A percentile compares a stretch with the other conserved stretches of the same genome.
phyloP scores from a whole-genome alignment of 2,113 vertebrate genomes.

The Numida meleagris region DNA sequence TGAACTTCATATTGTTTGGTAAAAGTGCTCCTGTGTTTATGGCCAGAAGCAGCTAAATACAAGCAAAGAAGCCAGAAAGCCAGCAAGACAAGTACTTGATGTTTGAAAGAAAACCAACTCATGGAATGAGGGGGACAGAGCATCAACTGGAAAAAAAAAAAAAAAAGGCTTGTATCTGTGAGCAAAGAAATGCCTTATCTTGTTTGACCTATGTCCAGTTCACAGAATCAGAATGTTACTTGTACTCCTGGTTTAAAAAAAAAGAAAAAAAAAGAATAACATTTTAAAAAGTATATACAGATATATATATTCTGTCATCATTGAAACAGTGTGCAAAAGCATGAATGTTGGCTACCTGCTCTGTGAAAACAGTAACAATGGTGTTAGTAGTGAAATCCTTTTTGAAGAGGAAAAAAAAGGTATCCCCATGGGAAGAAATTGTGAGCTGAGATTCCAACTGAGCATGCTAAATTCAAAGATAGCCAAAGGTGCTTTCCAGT shows the following conservation, averaged over 20 bases:
- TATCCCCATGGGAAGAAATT: background rate
- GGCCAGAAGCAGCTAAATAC: background rate
- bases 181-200: background rate
- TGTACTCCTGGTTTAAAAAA: background rate
- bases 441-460: background rate
- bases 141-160: background rate
- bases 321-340: background rate
- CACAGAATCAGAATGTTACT: background rate
- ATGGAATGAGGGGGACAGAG: background rate
- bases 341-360: background rate
- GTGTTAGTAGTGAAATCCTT: background rate
- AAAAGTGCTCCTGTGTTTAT: background rate
- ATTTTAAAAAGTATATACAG: background rate
- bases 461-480: background rate
- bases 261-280: background rate
- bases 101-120: background rate
- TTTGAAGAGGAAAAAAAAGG: background rate
- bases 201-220: background rate
- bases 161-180: background rate
- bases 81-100: background rate
- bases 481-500: background rate
- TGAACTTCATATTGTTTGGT: background rate
- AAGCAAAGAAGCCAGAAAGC: background rate
- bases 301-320: background rate
- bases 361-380: background rate